Evolutionary conservation across 2,888 invertebrate species (phyloP).

Genomic region (Cephus sareptanus): DNA sequence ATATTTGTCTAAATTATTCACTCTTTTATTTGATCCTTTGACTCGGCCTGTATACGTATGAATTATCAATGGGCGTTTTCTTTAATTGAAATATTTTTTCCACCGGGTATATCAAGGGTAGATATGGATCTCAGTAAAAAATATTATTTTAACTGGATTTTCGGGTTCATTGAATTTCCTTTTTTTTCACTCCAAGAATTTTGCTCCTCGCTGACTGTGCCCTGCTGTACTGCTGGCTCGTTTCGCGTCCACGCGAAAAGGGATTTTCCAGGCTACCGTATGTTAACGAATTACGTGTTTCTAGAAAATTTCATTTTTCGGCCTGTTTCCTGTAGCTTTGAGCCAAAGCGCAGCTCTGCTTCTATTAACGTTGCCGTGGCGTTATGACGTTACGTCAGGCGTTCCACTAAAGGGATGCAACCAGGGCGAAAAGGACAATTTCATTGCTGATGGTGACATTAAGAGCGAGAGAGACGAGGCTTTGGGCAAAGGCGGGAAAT

Average conservation of each 20-base stretch:
- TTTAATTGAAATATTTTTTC: not conserved
- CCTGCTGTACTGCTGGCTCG: not conserved
- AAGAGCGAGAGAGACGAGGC: not conserved
- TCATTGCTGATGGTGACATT: not conserved
- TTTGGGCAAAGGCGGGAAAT: not conserved
- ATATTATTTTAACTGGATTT: not conserved
- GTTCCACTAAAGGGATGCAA: not conserved
- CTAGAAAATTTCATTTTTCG: not conserved
- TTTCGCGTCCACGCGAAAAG: not conserved
- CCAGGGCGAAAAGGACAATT: not conserved
- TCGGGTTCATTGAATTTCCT: not conserved
- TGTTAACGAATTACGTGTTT: not conserved
- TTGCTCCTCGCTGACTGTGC: not conserved
- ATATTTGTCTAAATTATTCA: not conserved
- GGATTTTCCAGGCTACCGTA: not conserved
- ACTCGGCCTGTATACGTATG: not conserved
- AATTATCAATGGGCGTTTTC: not conserved
- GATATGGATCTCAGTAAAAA: not conserved
- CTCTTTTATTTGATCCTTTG: not conserved
- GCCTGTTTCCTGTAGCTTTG: not conserved
- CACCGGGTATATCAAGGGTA: not conserved
- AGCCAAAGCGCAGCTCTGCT: not conserved
- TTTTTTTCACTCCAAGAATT: not conserved
- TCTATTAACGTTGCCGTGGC: not conserved
- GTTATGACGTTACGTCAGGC: not conserved